Base-by-base conservation (phyloP, 2,113 vertebrate species). In the Mastomys coucha region DNA sequence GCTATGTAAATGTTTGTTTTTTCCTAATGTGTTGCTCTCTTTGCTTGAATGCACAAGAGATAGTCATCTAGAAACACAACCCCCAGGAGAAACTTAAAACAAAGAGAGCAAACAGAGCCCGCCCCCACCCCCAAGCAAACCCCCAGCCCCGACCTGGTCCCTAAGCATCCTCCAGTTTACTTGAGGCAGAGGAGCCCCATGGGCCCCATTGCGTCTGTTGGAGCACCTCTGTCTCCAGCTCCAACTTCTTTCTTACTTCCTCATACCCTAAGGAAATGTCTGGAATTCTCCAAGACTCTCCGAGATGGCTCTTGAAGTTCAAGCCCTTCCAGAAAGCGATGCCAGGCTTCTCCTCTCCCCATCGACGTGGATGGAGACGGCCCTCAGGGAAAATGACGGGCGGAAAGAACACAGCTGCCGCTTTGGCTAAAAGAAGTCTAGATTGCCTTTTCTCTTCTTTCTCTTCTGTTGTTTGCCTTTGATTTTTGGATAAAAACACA, bases 11-110 rank as follows among this genome's bases (percentile, higher is more conserved):
- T 98, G 95, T 98, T 98, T 97, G 94, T 89, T 97, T 98, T 95
- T 60, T 77, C 75, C 95, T 98, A 97, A 98, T 97, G 98, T 98
- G 97, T 98, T 98, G 97, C 95, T 93, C 93, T 96, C 88, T 97
- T 96, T 97, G 97, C 89, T 97, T 85, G 91, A 87, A 88, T 97
- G 76, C 93, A 81, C 78, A 31, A 70, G 93, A 97, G 98, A 97
- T 97, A 97, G 93, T 87, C 73, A 97, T 98, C 97, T 96, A 89
- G 73, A 97, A 97, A 97, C 84, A 96, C 95, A 96, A 96, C 51
- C 95, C 95, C 88, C 82, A 91, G 91, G 88, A 95, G 94, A 97
- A 96, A 97, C 92, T 95, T 81, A 84, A 97, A 96, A 94, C 49
- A 92, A 73, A 33, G 26, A 93, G 93, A 91, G 73, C 76, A 97